Conservation (phyloP, 2,888 invertebrate genomes). For the Cancer borealis region DNA sequence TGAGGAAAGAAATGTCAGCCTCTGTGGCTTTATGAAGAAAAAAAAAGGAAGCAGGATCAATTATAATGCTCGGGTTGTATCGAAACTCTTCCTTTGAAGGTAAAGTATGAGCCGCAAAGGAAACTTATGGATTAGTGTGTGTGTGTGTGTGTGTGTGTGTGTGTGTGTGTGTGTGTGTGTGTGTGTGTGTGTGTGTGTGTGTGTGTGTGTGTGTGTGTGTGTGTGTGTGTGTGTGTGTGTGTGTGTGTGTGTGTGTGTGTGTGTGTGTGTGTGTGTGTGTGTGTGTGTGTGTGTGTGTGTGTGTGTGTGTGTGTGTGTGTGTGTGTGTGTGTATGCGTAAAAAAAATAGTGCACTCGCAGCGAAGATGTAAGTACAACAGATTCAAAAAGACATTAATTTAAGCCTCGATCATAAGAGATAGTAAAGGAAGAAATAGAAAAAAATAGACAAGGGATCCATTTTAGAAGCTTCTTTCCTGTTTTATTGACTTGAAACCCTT, state of each 20-base stretch:
- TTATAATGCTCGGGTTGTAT: too few relatives aligned
- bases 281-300: not conserved
- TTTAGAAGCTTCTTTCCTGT: too few relatives aligned
- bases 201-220: slow-evolving; percentile 20
- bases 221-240: not conserved
- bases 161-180: slow-evolving; percentile 24
- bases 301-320: not conserved
- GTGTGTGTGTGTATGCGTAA: not conserved
- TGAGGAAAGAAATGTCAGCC: not conserved
- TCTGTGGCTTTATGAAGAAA: not conserved
- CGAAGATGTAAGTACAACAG: too few relatives aligned
- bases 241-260: not conserved
- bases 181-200: slow-evolving; percentile 10
- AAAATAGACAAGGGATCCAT: too few relatives aligned
- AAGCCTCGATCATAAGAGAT: too few relatives aligned
- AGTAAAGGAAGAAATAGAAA: too few relatives aligned
- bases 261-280: not conserved
- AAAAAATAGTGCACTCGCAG: not conserved
- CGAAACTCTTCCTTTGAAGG: too few relatives aligned
- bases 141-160: slow-evolving; percentile 34
- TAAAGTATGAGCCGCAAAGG: too few relatives aligned
- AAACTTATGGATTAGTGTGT: not conserved
- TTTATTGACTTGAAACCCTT: too few relatives aligned
- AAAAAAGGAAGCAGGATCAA: too few relatives aligned
- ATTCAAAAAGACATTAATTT: too few relatives aligned